These are phyloP conservation scores for Zosterops hypoxanthus DNA, from an alignment of 2,113 vertebrate genomes.

Conservation along the genomic window DNA sequence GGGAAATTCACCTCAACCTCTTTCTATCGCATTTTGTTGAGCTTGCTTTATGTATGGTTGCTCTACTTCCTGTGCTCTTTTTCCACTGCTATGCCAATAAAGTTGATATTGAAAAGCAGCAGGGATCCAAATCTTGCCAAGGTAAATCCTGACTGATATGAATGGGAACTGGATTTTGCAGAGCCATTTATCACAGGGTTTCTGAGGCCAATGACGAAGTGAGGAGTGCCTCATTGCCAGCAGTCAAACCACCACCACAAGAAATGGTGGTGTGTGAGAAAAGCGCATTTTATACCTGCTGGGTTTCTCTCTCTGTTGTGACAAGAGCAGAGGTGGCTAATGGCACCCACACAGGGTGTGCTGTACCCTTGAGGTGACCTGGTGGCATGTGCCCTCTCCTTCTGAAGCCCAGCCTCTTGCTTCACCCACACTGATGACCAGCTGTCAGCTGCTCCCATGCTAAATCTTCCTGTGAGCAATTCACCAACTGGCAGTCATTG, in stretches of 20 bases:
- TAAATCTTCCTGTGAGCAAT: neutral
- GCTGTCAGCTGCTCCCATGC: neutral
- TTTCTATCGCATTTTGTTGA: fast-evolving
- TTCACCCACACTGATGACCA: fast-evolving
- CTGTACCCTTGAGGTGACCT: neutral
- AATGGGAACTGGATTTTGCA: neutral
- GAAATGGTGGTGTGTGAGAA: neutral
- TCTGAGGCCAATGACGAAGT: neutral
- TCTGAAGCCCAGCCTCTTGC: neutral
- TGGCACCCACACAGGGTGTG: neutral
- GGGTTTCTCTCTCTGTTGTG: neutral
- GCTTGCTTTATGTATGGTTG: neutral
- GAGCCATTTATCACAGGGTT: neutral
- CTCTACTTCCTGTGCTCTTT: neutral
- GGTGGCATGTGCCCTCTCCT: neutral
- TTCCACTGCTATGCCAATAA: neutral
- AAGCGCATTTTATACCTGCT: neutral
- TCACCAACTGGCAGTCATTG: neutral
- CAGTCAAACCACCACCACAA: neutral
- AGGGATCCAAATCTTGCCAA: neutral
- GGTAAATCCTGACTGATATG: neutral
- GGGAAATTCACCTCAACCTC: neutral
- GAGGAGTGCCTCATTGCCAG: neutral
- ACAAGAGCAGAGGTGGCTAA: neutral
- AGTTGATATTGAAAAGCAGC: neutral